Conservation (phyloP, 2,888 invertebrate genomes). For the Penaeus monodon region DNA sequence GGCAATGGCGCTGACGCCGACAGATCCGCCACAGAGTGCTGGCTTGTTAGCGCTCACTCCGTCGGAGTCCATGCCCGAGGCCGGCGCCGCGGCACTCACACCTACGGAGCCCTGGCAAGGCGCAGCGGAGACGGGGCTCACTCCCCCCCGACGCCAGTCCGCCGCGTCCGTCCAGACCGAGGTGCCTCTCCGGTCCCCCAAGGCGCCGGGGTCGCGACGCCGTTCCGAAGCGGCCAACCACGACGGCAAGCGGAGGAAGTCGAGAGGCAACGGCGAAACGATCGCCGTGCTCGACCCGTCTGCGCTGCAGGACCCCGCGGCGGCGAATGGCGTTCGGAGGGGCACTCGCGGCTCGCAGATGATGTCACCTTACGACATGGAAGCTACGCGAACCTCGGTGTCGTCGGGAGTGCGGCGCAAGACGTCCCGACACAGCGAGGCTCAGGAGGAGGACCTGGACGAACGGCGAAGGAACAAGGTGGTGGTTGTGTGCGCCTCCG, state of each 20-base stretch:
- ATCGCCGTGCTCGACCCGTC: background rate
- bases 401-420: constrained; percentile 29
- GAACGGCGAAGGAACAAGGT: constrained; percentile 33
- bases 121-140: background rate
- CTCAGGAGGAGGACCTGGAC: constrained; percentile 28
- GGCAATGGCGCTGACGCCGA: background rate
- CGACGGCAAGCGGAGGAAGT: constrained; percentile 25
- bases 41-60: too few relatives aligned
- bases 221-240: constrained; percentile 30
- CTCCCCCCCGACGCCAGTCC: constrained; percentile 37
- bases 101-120: background rate
- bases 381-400: constrained; percentile 33
- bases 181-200: constrained; percentile 10
- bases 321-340: constrained; percentile 28
- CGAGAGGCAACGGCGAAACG: constrained; percentile 16
- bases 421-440: constrained; percentile 21
- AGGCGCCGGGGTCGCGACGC: constrained; percentile 17
- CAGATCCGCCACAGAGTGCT: too few relatives aligned
- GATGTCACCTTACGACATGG: constrained; percentile 26
- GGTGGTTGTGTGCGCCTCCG: constrained; percentile 44
- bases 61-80: too few relatives aligned
- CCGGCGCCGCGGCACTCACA: too few relatives aligned
- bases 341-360: constrained; percentile 31
- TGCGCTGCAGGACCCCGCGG: constrained; percentile 2
- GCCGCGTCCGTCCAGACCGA: constrained; percentile 49